These are phyloP conservation scores for Andricus grossulariae DNA, from an alignment of 1,140 invertebrate genomes.

Conservation along the genomic window DNA sequence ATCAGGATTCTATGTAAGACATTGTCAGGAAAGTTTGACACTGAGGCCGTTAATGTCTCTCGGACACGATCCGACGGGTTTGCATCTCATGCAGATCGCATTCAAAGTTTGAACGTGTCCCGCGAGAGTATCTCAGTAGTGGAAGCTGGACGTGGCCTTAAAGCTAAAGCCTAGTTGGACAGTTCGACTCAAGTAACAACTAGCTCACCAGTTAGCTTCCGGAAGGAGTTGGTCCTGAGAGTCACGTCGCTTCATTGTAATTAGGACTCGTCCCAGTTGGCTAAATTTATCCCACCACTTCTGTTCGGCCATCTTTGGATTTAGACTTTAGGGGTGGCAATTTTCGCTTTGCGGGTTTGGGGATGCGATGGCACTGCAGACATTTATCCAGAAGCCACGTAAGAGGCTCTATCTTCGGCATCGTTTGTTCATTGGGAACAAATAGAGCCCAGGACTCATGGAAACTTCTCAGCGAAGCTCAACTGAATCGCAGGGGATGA, in stretches of 20 bases:
- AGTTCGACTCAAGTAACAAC: slow-evolving; percentile 36
- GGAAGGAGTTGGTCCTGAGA: slow-evolving; percentile 29
- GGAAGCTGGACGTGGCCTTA: slow-evolving; percentile 41
- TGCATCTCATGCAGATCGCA: slow-evolving; percentile 40
- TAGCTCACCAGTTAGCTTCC: slow-evolving; percentile 45
- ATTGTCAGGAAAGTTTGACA: neutral
- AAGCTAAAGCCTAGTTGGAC: slow-evolving; percentile 28
- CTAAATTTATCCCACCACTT: slow-evolving; percentile 19
- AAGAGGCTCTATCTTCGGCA: slow-evolving; percentile 32
- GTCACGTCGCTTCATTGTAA: slow-evolving; percentile 34
- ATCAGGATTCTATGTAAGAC: neutral
- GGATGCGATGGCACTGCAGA: slow-evolving; percentile 3
- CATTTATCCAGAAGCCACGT: slow-evolving; percentile 43
- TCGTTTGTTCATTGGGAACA: slow-evolving; percentile 39
- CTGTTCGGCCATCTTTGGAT: slow-evolving; percentile 14
- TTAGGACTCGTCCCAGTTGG: slow-evolving; percentile 18
- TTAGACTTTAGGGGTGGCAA: slow-evolving; percentile 9
- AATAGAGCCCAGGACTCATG: slow-evolving; percentile 34
- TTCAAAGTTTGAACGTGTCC: slow-evolving; percentile 46
- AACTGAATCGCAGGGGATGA: slow-evolving; percentile 40
- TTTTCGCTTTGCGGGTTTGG: neutral
- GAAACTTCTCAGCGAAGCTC: slow-evolving; percentile 37
- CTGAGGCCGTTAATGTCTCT: slow-evolving; percentile 43
- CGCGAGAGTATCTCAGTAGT: slow-evolving; percentile 35
- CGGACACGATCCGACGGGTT: slow-evolving; percentile 34